Base-by-base conservation (phyloP, 2,113 vertebrate genomes). In the Guaruba guarouba region DNA sequence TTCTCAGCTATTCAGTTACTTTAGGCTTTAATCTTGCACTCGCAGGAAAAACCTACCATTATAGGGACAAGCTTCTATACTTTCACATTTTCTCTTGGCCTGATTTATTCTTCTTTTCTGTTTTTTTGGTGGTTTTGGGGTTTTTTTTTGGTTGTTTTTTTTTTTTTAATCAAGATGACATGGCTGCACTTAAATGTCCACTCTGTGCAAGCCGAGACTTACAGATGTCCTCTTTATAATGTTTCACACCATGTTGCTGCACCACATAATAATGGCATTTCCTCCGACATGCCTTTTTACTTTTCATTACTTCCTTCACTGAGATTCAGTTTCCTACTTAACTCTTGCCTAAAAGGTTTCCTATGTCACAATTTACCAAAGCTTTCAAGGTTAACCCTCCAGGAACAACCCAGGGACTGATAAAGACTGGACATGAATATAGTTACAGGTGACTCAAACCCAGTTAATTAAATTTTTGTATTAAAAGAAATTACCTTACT, bases 1-100 rank as follows among this genome's bases (percentile, higher is more conserved):
- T 96, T 96, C 96, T 97, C 95, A 96, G 97, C 98, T 98, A 98
- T 98, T 98, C 98, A 98, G 97, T 96, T 62, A 90, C 92, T 97
- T 89, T 28, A 79, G 92, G 97, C 97, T 98, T 98, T 98, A 98
- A 98, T 98, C 98, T 98, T 97, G 93, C 92, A 95, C 90, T 95
- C 18, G 83, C 59, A 95, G 93, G 95, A 96, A 95, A 98, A 97
- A 93, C 64, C 91, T 88, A 93, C 76, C 78, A 44, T 95, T 95
- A 95, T 7, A 90, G 59, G 89, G 92, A 89, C 95, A 95, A 94
- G 93, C 66, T 41, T 88, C 87, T 97, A 92, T 96, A 96, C 93
- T 95, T 97, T 88, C 83, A 92, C 88, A 89, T 95, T 95, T 97
- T 95, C 90, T 88, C 92, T 94, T 93, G 91, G 88, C 86, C 90